phyloP scores from a whole-genome alignment of 1,140 invertebrate genomes.

The Bombus pyrosoma region DNA sequence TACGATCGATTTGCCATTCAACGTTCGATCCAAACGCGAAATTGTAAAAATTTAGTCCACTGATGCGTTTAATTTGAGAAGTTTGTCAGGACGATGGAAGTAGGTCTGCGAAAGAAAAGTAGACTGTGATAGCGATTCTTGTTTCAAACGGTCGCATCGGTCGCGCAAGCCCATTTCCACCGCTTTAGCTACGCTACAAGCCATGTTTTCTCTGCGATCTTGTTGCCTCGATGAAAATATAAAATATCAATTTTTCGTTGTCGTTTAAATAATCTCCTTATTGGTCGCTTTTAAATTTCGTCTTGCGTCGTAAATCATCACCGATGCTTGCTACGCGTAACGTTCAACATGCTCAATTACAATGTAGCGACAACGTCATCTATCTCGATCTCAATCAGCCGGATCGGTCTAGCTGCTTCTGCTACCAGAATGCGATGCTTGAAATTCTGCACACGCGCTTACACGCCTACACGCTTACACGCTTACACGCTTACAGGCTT shows the following conservation, averaged over 20 bases:
- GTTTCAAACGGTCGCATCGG: too few species aligned
- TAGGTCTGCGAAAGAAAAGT: too few species aligned
- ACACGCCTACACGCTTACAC: not conserved
- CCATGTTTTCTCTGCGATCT: too few species aligned
- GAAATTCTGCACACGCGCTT: conserved; percentile 3
- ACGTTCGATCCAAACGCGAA: too few species aligned
- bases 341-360: conserved; percentile 1
- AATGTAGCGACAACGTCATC: not conserved
- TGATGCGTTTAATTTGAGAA: not conserved
- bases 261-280: too few species aligned
- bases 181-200: too few species aligned
- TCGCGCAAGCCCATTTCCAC: too few species aligned
- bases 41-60: fast-evolving
- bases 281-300: too few species aligned
- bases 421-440: conserved; percentile 19
- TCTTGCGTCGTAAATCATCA: not conserved
- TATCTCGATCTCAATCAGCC: conserved; percentile 3
- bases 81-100: not conserved
- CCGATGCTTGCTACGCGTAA: too few species aligned
- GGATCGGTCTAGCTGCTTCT: not conserved
- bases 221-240: fast-evolving
- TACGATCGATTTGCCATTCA: too few species aligned
- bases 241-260: too few species aligned
- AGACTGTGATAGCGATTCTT: too few species aligned
- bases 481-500: not conserved